Percentiles rank a stretch among this genome's conserved stretches.
phyloP scores from a whole-genome alignment of 2,888 invertebrate species.

The Tholera decimalis region DNA sequence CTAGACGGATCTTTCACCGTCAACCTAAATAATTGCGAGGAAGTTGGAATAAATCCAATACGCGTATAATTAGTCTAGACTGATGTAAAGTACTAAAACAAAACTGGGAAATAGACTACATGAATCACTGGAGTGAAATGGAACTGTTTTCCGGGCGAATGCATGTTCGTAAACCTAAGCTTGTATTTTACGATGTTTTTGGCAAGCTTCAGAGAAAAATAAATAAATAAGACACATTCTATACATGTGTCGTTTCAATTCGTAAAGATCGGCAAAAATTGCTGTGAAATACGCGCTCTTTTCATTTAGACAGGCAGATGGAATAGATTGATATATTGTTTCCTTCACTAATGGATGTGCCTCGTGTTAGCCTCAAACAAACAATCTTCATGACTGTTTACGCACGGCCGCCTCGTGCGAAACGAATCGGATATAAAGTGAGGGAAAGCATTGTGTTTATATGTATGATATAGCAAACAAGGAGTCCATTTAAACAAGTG shows the following conservation, averaged over 20 bases:
- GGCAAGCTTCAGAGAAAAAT: constrained; percentile 33
- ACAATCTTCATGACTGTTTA: constrained; percentile 1
- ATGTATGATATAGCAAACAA: constrained; percentile 5
- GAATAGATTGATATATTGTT: constrained; percentile 21
- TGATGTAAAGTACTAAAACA: constrained; percentile 62
- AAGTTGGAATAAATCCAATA: constrained; percentile 77
- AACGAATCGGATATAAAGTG: constrained; percentile 2
- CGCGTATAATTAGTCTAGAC: constrained; percentile 68
- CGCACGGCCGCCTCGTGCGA: no score
- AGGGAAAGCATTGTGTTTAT: neutral
- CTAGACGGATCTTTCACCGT: constrained; percentile 56
- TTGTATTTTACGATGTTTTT: constrained; percentile 39
- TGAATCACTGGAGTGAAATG: constrained; percentile 54
- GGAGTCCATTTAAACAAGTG: neutral
- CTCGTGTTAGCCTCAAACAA: constrained; percentile 27
- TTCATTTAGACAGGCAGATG: constrained; percentile 3
- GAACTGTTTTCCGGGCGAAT: constrained; percentile 32
- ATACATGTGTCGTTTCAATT: constrained; percentile 21
- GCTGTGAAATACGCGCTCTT: neutral
- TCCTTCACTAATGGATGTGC: constrained; percentile 37
- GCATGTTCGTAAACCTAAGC: constrained; percentile 25
- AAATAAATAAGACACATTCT: constrained; percentile 30
- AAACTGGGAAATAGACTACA: constrained; percentile 43
- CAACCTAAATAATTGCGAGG: constrained; percentile 71
- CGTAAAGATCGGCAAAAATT: constrained; percentile 6